phyloP scores from a whole-genome alignment of 2,113 vertebrate species.

The Parotia lawesii region DNA sequence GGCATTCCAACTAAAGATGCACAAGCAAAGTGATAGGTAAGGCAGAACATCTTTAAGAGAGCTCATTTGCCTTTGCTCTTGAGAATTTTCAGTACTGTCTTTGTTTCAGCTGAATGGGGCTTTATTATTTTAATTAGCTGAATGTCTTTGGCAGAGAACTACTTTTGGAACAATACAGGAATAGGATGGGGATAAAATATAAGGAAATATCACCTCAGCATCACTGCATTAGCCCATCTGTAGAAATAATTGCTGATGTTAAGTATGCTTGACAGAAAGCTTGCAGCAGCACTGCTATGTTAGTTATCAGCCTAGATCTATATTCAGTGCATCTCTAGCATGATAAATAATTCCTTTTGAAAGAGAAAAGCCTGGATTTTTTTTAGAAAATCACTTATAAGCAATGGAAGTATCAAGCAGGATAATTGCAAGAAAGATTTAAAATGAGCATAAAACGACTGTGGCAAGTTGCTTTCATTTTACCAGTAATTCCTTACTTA shows the following conservation, averaged over 20 bases:
- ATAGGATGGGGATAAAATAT: neutral
- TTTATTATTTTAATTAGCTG: conserved; percentile 58
- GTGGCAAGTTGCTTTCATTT: neutral
- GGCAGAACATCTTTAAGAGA: neutral
- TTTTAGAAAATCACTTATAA: neutral
- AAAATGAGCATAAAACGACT: neutral
- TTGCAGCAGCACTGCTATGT: neutral
- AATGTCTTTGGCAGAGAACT: conserved; percentile 13
- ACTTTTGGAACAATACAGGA: conserved; percentile 16
- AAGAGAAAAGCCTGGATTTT: neutral
- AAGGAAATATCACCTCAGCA: neutral
- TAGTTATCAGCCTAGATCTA: conserved; percentile 9
- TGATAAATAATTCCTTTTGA: conserved; percentile 22
- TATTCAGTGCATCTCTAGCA: neutral
- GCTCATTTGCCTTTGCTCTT: neutral
- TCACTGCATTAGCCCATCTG: neutral
- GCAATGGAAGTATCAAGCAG: neutral
- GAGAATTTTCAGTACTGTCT: neutral
- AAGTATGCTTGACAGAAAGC: neutral
- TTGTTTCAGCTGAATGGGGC: conserved; percentile 28
- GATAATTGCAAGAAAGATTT: conserved; percentile 31
- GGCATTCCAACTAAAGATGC: neutral
- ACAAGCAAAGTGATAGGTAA: neutral
- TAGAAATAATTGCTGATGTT: conserved; percentile 32
- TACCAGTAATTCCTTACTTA: neutral